Percentiles rank a stretch among this genome's conserved stretches.
Conservation (phyloP, 1,140 invertebrate species). For the Pomacea maculata region DNA sequence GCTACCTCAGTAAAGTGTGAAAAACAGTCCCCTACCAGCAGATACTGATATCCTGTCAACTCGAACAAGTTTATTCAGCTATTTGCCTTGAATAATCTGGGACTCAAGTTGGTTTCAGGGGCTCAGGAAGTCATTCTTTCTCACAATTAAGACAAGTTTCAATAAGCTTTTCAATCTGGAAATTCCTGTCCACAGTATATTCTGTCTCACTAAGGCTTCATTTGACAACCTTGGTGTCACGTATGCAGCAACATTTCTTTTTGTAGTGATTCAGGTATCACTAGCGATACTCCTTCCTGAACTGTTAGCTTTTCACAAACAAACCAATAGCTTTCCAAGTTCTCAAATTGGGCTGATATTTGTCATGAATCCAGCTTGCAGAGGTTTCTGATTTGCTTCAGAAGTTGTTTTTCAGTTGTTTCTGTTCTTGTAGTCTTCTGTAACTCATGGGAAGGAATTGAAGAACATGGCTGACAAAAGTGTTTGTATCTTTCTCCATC, state of each 20-base stretch:
- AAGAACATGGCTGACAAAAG: background rate
- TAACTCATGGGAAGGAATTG: background rate
- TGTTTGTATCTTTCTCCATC: slow-evolving; percentile 10
- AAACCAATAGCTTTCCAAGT: no score
- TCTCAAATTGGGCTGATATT: no score
- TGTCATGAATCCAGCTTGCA: background rate
- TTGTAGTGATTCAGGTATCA: no score
- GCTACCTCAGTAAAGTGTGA: no score
- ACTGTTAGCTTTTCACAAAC: no score
- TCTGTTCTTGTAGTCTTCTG: slow-evolving; percentile 9
- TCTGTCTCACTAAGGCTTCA: background rate
- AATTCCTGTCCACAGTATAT: background rate
- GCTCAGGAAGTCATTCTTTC: no score
- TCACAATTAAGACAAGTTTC: background rate
- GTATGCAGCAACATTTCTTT: background rate
- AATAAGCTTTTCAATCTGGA: background rate
- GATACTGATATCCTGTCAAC: no score
- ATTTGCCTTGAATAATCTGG: no score
- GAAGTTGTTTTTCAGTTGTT: slow-evolving; percentile 1
- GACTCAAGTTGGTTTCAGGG: no score
- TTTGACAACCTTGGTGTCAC: background rate
- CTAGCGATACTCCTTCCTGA: no score
- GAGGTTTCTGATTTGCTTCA: slow-evolving; percentile 1
- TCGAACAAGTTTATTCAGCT: no score
- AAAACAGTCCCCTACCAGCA: no score